These are phyloP conservation scores for Pluvianellus socialis DNA, from an alignment of 2,113 vertebrate genomes.

Conservation along the genomic window DNA sequence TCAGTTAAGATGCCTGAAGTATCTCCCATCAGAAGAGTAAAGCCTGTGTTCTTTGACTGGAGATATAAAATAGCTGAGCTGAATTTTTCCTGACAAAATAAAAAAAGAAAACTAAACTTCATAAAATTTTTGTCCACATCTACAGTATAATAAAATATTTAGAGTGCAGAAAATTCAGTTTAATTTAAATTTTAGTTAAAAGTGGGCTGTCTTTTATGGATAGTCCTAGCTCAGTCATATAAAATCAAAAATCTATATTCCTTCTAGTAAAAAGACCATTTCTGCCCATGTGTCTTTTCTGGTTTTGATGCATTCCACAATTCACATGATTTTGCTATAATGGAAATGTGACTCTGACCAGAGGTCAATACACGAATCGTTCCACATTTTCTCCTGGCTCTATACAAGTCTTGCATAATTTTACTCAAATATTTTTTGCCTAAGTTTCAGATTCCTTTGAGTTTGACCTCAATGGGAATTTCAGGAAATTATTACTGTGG, in stretches of 20 bases:
- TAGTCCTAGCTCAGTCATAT: constrained; percentile 23
- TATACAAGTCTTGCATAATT: background rate
- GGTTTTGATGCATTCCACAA: constrained; percentile 8
- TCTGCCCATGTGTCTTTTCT: constrained; percentile 9
- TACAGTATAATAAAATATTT: constrained; percentile 36
- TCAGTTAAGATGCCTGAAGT: constrained; percentile 12
- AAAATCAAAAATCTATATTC: constrained; percentile 41
- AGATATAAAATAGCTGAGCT: constrained; percentile 28
- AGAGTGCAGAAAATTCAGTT: constrained; percentile 23
- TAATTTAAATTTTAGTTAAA: constrained; percentile 41
- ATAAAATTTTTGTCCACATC: background rate
- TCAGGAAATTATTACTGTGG: constrained; percentile 47
- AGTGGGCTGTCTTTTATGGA: constrained; percentile 1
- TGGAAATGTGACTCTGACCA: background rate
- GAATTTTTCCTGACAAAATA: background rate
- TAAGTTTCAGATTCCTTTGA: constrained; percentile 42
- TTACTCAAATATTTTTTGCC: constrained; percentile 19
- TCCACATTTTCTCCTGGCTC: background rate
- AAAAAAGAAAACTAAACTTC: background rate
- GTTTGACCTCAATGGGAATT: constrained; percentile 10
- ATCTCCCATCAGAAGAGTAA: constrained; percentile 24
- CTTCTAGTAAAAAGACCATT: constrained; percentile 8
- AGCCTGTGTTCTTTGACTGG: background rate
- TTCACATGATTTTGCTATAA: background rate
- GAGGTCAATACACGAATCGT: background rate